phyloP scores from a whole-genome alignment of 2,888 invertebrate genomes.

The Leptodirus hochenwartii region DNA sequence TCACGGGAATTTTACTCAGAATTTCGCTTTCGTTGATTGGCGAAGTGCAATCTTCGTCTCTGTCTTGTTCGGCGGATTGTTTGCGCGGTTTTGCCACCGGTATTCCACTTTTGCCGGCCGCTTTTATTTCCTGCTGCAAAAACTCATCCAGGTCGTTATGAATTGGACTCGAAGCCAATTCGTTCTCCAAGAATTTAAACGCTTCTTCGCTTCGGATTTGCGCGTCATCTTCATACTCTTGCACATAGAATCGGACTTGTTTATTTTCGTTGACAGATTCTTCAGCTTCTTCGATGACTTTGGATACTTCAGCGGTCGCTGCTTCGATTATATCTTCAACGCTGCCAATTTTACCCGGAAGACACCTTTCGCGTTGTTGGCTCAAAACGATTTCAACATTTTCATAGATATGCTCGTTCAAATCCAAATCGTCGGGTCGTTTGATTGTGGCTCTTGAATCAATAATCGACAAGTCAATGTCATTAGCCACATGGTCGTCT shows the following conservation, averaged over 20 bases:
- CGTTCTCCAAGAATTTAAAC: slow-evolving; percentile 26
- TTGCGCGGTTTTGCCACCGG: slow-evolving; percentile 20
- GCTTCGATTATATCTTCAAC: slow-evolving; percentile 2
- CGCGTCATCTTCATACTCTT: slow-evolving; percentile 24
- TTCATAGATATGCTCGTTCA: slow-evolving; percentile 8
- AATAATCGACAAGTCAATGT: slow-evolving; percentile 22
- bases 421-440: slow-evolving; percentile 11
- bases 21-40: slow-evolving; percentile 19
- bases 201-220: slow-evolving; percentile 26
- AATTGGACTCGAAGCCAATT: slow-evolving; percentile 19
- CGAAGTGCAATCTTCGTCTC: slow-evolving; percentile 16
- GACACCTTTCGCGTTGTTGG: neutral
- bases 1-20: slow-evolving; percentile 25
- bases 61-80: slow-evolving; percentile 17
- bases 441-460: slow-evolving; percentile 15
- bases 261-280: slow-evolving; percentile 23
- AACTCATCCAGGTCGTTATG: slow-evolving; percentile 5
- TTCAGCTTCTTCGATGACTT: slow-evolving; percentile 23
- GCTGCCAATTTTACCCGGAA: neutral
- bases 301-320: slow-evolving; percentile 19
- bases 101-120: slow-evolving; percentile 16
- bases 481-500: slow-evolving; percentile 24
- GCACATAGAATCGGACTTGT: slow-evolving; percentile 14
- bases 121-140: neutral
- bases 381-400: slow-evolving; percentile 8